A percentile compares a stretch with the other conserved stretches of the same genome.
phyloP scores from a whole-genome alignment of 2,888 invertebrate species.

The Frankliniella fusca region DNA sequence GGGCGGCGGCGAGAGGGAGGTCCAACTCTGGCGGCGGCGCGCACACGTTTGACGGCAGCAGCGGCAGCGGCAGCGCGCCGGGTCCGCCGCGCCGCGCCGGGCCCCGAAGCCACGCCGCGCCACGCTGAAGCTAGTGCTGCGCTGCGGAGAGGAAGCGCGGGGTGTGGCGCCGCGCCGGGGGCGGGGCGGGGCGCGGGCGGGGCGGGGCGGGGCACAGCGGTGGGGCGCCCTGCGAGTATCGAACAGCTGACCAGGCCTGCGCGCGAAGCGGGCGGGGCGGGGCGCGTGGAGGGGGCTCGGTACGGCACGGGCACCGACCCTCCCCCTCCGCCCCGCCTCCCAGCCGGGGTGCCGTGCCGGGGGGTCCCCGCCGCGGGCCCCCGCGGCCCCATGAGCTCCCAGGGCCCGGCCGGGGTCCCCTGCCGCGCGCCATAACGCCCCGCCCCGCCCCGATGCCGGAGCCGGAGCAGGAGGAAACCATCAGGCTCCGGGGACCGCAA shows the following conservation, averaged over 20 bases:
- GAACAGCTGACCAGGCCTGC: constrained; percentile 20
- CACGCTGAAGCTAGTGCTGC: too few species aligned
- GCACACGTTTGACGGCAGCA: neutral
- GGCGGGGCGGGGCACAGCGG: neutral
- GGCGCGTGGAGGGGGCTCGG: neutral
- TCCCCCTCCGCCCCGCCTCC: too few species aligned
- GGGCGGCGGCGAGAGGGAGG: too few species aligned
- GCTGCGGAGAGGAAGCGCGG: neutral
- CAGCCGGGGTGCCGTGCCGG: too few species aligned
- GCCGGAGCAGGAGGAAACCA: too few species aligned
- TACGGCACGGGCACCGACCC: neutral
- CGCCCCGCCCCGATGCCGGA: too few species aligned
- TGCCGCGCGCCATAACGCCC: too few species aligned
- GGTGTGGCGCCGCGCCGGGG: neutral
- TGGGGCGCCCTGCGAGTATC: constrained; percentile 11
- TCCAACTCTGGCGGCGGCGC: neutral
- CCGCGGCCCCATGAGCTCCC: too few species aligned
- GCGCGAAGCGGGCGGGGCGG: neutral
- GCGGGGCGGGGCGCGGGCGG: neutral
- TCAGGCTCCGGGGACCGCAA: too few species aligned
- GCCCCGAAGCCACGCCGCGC: neutral
- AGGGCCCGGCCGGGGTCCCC: too few species aligned
- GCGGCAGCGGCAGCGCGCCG: neutral
- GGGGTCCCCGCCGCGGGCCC: too few species aligned
- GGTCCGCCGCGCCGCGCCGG: neutral